These are phyloP conservation scores for Littorina saxatilis DNA, from an alignment of 1,140 invertebrate species.

Conservation along the genomic window DNA sequence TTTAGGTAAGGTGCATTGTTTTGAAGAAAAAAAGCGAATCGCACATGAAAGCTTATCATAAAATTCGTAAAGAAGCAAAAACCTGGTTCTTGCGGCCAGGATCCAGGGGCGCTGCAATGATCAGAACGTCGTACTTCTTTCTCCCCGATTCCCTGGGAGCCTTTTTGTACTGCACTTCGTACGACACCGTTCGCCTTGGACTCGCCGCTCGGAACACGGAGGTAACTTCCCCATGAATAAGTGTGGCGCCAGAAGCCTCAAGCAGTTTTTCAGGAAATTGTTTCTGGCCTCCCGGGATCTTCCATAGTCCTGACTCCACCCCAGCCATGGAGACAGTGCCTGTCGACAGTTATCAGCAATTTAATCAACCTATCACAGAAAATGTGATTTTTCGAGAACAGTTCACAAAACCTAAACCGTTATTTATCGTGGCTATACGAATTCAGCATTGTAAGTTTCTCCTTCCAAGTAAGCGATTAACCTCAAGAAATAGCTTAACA, in stretches of 20 bases:
- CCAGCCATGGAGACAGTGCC: constrained; percentile 79
- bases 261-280: constrained; percentile 77
- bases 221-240: constrained; percentile 73
- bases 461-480: too few species aligned
- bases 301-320: constrained; percentile 78
- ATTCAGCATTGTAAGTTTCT: too few species aligned
- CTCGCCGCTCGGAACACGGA: constrained; percentile 62
- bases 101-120: constrained; percentile 80
- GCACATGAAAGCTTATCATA: too few species aligned
- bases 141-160: constrained; percentile 21
- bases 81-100: constrained; percentile 72
- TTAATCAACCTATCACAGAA: too few species aligned
- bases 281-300: constrained; percentile 82
- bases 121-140: constrained; percentile 79
- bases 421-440: too few species aligned
- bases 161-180: constrained; percentile 56
- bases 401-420: too few species aligned
- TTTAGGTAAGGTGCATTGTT: too few species aligned
- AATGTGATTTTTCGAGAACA: too few species aligned
- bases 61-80: too few species aligned
- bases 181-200: constrained; percentile 47
- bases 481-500: too few species aligned
- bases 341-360: constrained; percentile 30
- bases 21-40: too few species aligned
- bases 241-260: constrained; percentile 72